phyloP scores from a whole-genome alignment of 2,113 vertebrate genomes.

The Columba janthina region DNA sequence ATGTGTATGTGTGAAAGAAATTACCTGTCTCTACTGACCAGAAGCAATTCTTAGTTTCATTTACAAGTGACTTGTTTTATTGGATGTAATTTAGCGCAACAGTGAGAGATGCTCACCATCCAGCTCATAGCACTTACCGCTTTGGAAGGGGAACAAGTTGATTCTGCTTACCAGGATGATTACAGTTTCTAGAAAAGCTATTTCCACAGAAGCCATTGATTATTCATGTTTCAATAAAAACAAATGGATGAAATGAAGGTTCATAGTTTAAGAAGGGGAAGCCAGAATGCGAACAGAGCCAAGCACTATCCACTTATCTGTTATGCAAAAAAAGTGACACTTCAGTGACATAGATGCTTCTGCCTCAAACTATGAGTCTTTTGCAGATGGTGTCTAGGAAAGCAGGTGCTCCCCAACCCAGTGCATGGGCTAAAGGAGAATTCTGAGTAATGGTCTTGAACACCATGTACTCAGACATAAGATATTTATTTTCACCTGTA shows the following conservation, averaged over 20 bases:
- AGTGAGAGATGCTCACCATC: neutral
- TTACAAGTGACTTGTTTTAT: neutral
- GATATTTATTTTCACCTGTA: neutral
- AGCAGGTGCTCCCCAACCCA: neutral
- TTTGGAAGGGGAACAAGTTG: neutral
- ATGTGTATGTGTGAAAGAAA: neutral
- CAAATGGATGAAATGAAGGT: neutral
- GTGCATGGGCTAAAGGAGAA: neutral
- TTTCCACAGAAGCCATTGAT: neutral
- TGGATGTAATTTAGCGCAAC: neutral
- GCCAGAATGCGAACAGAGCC: neutral
- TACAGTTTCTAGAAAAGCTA: neutral
- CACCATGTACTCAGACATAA: neutral
- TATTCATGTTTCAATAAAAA: neutral
- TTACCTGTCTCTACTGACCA: neutral
- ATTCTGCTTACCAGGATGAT: neutral
- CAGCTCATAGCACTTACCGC: neutral
- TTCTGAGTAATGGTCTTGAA: neutral
- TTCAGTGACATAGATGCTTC: neutral
- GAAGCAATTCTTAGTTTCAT: neutral
- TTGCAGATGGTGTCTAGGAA: neutral
- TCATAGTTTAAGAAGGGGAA: neutral
- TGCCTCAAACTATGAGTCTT: neutral
- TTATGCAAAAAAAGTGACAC: neutral
- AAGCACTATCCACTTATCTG: neutral